These are phyloP conservation scores for Apodemus sylvaticus DNA, from an alignment of 2,113 vertebrate genomes.

Conservation along the genomic window DNA sequence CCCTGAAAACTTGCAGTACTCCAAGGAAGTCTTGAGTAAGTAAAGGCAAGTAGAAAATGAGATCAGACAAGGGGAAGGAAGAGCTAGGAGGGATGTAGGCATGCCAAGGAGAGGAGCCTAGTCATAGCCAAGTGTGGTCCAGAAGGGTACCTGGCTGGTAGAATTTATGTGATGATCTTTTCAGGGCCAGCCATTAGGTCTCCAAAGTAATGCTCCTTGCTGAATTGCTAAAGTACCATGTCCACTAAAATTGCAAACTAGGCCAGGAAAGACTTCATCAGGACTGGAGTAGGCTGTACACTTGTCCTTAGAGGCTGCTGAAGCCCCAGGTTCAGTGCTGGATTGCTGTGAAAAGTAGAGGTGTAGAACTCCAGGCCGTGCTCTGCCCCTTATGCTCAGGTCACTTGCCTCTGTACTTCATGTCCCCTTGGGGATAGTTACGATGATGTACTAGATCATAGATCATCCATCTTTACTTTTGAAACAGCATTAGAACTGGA, in stretches of 20 bases:
- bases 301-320: background rate
- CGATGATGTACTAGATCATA: background rate
- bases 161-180: too few relatives aligned
- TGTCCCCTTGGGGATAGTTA: background rate
- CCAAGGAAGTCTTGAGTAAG: background rate
- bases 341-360: background rate
- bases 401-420: background rate
- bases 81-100: background rate
- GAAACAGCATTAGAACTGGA: background rate
- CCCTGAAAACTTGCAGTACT: background rate
- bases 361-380: background rate
- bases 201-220: background rate
- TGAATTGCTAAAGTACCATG: background rate
- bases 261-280: background rate
- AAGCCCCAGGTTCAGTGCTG: background rate
- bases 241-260: background rate
- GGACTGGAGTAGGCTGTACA: background rate
- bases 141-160: background rate
- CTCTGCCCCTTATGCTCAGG: background rate
- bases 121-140: background rate
- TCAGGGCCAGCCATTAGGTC: background rate
- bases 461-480: background rate
- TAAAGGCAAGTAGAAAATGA: background rate
- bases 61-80: background rate
- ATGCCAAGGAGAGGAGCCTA: background rate